Evolutionary conservation across 2,888 invertebrate species (phyloP).

Genomic region (Thecocarcelia acutangulata): DNA sequence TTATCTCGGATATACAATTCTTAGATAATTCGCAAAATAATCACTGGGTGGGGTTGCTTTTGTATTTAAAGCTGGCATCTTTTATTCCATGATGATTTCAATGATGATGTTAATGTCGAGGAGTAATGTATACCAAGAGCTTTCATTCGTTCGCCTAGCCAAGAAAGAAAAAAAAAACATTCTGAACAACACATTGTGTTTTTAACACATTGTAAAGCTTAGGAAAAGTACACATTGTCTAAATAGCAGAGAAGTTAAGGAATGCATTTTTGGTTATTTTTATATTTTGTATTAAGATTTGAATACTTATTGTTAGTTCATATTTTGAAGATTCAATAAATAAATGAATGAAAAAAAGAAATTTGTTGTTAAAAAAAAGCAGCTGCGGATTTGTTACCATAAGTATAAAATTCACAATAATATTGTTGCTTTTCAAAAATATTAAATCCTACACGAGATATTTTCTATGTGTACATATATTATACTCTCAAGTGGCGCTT

Average conservation of each 20-base stretch:
- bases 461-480: too few relatives aligned
- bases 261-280: background rate
- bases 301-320: too few relatives aligned
- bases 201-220: slow-evolving; percentile 21
- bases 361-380: too few relatives aligned
- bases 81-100: slow-evolving; percentile 43
- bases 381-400: too few relatives aligned
- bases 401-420: too few relatives aligned
- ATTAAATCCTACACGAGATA: too few relatives aligned
- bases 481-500: too few relatives aligned
- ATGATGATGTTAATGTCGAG: slow-evolving; percentile 27
- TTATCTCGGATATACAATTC: slow-evolving; percentile 17
- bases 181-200: background rate
- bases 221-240: background rate
- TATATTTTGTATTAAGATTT: too few relatives aligned
- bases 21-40: slow-evolving; percentile 9
- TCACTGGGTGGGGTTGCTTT: slow-evolving; percentile 14
- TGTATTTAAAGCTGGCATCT: background rate
- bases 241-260: slow-evolving; percentile 4
- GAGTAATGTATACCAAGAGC: background rate
- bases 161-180: too few relatives aligned
- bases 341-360: too few relatives aligned
- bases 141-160: background rate
- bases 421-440: too few relatives aligned
- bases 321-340: too few relatives aligned